phyloP scores from a whole-genome alignment of 2,888 invertebrate genomes.

The Aethes cnicana region DNA sequence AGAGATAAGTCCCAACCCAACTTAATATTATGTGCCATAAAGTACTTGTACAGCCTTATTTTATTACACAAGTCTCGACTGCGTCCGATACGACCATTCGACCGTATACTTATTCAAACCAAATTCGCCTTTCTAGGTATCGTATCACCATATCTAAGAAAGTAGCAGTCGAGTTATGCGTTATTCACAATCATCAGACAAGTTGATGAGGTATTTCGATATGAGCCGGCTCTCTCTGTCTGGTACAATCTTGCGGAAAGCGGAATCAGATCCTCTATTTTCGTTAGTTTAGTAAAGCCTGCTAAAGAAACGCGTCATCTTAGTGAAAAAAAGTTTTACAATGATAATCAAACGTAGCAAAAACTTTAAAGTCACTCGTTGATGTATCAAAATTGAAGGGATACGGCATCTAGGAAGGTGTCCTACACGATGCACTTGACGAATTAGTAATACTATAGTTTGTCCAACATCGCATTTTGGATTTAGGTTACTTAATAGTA shows the following conservation, averaged over 20 bases:
- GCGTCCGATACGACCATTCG: not conserved
- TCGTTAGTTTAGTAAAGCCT: too few species aligned
- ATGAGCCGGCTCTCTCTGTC: too few species aligned
- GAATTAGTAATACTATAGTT: conserved; percentile 48
- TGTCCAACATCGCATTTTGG: conserved; percentile 61
- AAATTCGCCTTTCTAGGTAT: conserved; percentile 1
- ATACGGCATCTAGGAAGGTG: conserved; percentile 1
- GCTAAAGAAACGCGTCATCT: too few species aligned
- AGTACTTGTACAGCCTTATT: not conserved
- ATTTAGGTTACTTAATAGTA: conserved; percentile 53
- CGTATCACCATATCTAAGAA: not conserved
- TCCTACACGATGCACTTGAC: conserved; percentile 45
- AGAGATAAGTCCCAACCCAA: not conserved
- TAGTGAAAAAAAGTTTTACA: too few species aligned
- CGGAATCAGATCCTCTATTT: too few species aligned
- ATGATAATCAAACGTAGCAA: too few species aligned
- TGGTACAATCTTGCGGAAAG: too few species aligned
- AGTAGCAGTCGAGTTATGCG: too few species aligned
- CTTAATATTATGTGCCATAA: conserved; percentile 1
- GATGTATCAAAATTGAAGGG: conserved; percentile 2
- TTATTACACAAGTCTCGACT: not conserved
- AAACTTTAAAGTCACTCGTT: too few species aligned
- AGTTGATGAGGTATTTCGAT: too few species aligned
- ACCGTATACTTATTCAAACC: not conserved
- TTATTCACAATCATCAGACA: too few species aligned